phyloP scores from a whole-genome alignment of 92 coral and sea anemone species.

The Heteractis magnifica region DNA sequence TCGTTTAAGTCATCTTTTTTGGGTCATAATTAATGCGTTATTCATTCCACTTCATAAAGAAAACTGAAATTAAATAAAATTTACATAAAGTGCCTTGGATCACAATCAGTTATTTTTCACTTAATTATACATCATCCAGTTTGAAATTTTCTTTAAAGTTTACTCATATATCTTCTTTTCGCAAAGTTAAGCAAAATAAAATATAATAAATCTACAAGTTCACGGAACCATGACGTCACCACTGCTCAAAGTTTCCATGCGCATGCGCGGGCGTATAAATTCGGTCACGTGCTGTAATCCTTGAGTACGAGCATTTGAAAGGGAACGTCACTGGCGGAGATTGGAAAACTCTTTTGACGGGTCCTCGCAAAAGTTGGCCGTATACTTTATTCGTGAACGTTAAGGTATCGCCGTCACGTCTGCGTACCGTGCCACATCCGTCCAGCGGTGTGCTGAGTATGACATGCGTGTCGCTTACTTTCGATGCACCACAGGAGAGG shows the following conservation, averaged over 20 bases:
- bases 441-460: slow-evolving; percentile 48
- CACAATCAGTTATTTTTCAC: too few species aligned
- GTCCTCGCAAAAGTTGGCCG: not conserved
- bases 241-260: slow-evolving; percentile 16
- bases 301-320: slow-evolving; percentile 37
- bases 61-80: too few species aligned
- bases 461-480: slow-evolving; percentile 14
- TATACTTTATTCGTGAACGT: slow-evolving; percentile 25
- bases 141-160: too few species aligned
- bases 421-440: slow-evolving; percentile 62
- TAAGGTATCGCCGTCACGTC: slow-evolving; percentile 19
- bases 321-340: slow-evolving; percentile 26
- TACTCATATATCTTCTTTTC: too few species aligned
- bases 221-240: slow-evolving; percentile 16
- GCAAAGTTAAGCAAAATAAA: too few species aligned
- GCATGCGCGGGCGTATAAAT: slow-evolving; percentile 12
- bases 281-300: slow-evolving; percentile 4
- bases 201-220: not conserved
- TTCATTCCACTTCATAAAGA: not conserved
- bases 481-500: slow-evolving; percentile 48
- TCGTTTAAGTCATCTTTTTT: not conserved
- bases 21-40: not conserved
- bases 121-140: too few species aligned
- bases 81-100: too few species aligned
- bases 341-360: not conserved